Evolutionary conservation across 2,113 vertebrate genomes (phyloP), one percentile per base, ranked within the genome.

Genomic region (Myotis brandtii): DNA sequence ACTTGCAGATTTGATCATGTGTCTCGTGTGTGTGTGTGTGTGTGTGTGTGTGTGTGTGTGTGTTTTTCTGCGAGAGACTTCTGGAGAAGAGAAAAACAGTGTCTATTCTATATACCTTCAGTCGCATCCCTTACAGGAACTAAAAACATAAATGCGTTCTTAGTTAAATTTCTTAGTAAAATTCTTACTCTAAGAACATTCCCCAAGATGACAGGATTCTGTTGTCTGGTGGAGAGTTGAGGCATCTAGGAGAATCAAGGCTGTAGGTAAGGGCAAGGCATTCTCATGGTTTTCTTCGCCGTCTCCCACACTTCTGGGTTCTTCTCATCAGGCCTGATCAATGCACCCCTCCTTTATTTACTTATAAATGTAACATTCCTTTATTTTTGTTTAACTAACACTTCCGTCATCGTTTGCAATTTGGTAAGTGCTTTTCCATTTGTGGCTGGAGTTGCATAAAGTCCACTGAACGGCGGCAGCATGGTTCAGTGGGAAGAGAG

Each of bases 211-310:
- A 46, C 0, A 56, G 10, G 17, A 21, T 21, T 3, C 25, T 52
- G 27, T 32, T 17, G 3, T 1, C 14, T 87, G 3, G 3, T 3
- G 9, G 30, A 89, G 46, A 88, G 43, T 25, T 5, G 16, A 88
- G 32, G 73, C 21, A 13, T 20, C 52, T 59, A 16, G 0, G 7
- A 17, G 9, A 80, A 91, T 59, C 40, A 32, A 72, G 3, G 7
- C 13, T 75, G 6, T 8, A 30, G 3, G 4, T 34, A 48, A 32
- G 2, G 8, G 27, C 43, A 43, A 23, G 0, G 0, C 17, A 6
- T 46, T 64, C 25, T 85, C 9, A 3, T 25, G 3, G 8, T 0
- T 43, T 72, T 79, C 25, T 11, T 67, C 43, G 67, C 56, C 3
- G 3, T 32, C 30, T 81, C 54, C n/a, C 13, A 23, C 0, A 25